These are phyloP conservation scores for Coptotermes formosanus DNA, from an alignment of 1,140 invertebrate genomes.

Conservation along the genomic window DNA sequence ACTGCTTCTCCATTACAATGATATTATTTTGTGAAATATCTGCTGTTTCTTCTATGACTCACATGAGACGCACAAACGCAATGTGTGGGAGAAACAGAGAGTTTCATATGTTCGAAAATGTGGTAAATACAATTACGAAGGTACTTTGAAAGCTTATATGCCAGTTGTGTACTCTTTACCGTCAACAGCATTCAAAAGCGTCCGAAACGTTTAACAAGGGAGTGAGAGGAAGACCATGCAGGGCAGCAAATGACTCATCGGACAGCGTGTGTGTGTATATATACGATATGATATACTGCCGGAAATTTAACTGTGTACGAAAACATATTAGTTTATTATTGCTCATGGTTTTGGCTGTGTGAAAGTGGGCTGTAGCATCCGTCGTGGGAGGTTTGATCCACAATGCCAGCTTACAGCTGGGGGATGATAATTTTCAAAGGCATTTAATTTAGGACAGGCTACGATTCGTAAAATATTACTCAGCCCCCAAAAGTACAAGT, in stretches of 20 bases:
- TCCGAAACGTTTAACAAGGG: background rate
- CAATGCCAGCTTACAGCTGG: background rate
- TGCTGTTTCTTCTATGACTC: too few species aligned
- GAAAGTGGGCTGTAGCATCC: constrained; percentile 5
- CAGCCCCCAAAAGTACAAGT: background rate
- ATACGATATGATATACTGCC: background rate
- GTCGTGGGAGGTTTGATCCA: background rate
- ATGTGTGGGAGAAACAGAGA: too few species aligned
- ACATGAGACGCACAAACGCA: too few species aligned
- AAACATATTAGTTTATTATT: background rate
- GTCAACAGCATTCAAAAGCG: too few species aligned
- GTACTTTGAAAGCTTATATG: too few species aligned
- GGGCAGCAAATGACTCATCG: background rate
- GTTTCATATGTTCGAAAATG: too few species aligned
- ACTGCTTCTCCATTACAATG: too few species aligned
- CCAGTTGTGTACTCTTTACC: too few species aligned
- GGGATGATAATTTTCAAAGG: constrained; percentile 4
- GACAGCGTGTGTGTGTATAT: background rate
- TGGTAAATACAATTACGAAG: too few species aligned
- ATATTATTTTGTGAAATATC: too few species aligned
- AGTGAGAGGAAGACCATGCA: background rate
- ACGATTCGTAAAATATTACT: background rate
- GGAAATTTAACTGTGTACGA: background rate
- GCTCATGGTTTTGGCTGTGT: background rate
- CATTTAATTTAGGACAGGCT: background rate